These are phyloP conservation scores for Eilema caniola DNA, from an alignment of 2,888 invertebrate genomes.

Conservation along the genomic window DNA sequence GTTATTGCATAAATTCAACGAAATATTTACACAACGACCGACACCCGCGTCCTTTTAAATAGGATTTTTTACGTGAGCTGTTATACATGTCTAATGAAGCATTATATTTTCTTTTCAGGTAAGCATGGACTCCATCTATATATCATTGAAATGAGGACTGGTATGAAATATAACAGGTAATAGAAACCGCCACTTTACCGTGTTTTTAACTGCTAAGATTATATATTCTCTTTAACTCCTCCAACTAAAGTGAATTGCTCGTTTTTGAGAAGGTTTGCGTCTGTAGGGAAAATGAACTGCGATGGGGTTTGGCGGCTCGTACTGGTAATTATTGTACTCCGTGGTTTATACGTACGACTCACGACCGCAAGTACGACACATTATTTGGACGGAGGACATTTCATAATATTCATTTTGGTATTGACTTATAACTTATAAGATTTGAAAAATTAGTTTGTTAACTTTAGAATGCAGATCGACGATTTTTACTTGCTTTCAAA, in stretches of 20 bases:
- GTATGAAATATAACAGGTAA: conserved; percentile 28
- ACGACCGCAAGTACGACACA: no score
- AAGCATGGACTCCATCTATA: conserved; percentile 43
- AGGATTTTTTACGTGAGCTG: conserved; percentile 26
- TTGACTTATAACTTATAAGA: no score
- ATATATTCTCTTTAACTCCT: neutral
- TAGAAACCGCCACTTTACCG: conserved; percentile 50
- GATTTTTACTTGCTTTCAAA: no score
- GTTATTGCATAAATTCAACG: conserved; percentile 58
- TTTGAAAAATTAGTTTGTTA: no score
- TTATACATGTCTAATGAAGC: conserved; percentile 33
- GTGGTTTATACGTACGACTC: no score
- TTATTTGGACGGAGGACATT: no score
- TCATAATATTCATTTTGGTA: no score
- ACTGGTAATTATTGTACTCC: no score
- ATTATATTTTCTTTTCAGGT: conserved; percentile 60
- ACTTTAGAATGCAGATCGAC: no score
- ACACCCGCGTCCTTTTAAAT: conserved; percentile 30
- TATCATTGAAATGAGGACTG: conserved; percentile 26
- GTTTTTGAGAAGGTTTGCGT: neutral
- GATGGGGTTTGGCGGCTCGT: neutral
- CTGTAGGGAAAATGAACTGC: neutral
- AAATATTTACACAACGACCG: conserved; percentile 45
- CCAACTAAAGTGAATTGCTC: neutral
- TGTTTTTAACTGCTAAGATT: neutral